A percentile compares a stretch with the other conserved stretches of the same genome.
Conservation (phyloP, 2,113 vertebrate genomes). For the Girardinichthys multiradiatus region DNA sequence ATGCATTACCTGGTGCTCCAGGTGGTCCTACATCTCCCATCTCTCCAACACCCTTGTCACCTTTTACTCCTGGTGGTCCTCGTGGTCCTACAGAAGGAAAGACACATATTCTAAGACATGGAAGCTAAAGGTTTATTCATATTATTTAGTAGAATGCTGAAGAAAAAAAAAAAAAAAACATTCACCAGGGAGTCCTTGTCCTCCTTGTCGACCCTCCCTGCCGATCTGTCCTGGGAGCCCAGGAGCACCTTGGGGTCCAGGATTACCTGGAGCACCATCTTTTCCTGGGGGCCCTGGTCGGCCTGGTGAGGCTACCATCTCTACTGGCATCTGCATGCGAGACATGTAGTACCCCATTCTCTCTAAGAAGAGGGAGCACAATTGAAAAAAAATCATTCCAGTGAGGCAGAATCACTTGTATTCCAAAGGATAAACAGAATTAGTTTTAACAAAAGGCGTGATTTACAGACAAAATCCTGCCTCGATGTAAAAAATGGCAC, state of each 20-base stretch:
- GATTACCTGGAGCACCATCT: slow-evolving; percentile 84
- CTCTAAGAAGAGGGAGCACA: slow-evolving; percentile 78
- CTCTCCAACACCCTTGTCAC: slow-evolving; percentile 88
- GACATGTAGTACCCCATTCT: slow-evolving; percentile 95
- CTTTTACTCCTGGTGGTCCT: slow-evolving; percentile 88
- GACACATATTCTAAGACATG: not conserved
- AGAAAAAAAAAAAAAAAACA: not conserved
- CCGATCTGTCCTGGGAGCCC: slow-evolving; percentile 92
- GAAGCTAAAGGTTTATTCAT: not conserved
- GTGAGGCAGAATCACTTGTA: not conserved
- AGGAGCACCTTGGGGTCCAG: slow-evolving; percentile 84
- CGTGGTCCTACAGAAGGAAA: slow-evolving; percentile 80
- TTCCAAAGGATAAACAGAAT: slow-evolving; percentile 1
- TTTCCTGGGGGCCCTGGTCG: slow-evolving; percentile 92
- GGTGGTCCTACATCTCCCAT: slow-evolving; percentile 92
- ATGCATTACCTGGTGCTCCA: slow-evolving; percentile 86
- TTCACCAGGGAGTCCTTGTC: slow-evolving; percentile 85
- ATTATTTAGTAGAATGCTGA: not conserved
- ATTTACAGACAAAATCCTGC: not conserved
- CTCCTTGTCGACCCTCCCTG: slow-evolving; percentile 88
- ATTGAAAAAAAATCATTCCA: slow-evolving; percentile 1
- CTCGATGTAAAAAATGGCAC: not conserved
- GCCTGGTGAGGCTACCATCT: slow-evolving; percentile 87
- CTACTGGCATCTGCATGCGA: slow-evolving; percentile 88
- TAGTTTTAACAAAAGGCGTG: slow-evolving; percentile 3